Conservation (phyloP, 2,113 vertebrate genomes). For the Dissostichus mawsoni region DNA sequence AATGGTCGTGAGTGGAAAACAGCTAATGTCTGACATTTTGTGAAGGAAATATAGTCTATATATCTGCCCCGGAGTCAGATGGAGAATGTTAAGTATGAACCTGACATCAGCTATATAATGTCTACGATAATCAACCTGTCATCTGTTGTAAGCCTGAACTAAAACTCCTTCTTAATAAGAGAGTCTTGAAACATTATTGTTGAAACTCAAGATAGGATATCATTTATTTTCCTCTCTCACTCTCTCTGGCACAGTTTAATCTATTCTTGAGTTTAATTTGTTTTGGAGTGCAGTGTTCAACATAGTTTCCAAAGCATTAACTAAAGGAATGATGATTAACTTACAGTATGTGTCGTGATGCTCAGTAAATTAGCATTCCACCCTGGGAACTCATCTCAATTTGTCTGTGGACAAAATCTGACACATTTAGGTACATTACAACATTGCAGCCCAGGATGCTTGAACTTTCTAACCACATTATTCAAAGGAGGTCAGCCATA, state of each 20-base stretch:
- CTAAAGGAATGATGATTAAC: slow-evolving; percentile 41
- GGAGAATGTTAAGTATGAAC: slow-evolving; percentile 38
- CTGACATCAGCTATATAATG: slow-evolving; percentile 36
- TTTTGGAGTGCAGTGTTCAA: slow-evolving; percentile 29
- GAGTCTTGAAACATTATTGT: slow-evolving; percentile 13
- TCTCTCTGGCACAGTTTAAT: slow-evolving; percentile 7
- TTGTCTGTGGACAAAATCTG: slow-evolving; percentile 7
- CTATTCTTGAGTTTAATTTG: slow-evolving; percentile 5
- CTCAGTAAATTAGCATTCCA: slow-evolving; percentile 33
- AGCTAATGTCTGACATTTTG: slow-evolving; percentile 32
- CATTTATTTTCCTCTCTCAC: neutral
- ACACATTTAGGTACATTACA: slow-evolving; percentile 19
- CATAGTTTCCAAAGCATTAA: slow-evolving; percentile 37
- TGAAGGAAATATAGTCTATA: slow-evolving; percentile 22
- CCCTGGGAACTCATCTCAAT: slow-evolving; percentile 13
- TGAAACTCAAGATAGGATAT: slow-evolving; percentile 15
- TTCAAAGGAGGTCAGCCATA: slow-evolving; percentile 41
- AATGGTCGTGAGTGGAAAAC: slow-evolving; percentile 45
- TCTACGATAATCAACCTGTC: slow-evolving; percentile 53
- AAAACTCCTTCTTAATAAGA: slow-evolving; percentile 31
- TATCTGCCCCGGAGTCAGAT: slow-evolving; percentile 20
- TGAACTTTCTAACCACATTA: neutral
- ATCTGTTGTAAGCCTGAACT: slow-evolving; percentile 38
- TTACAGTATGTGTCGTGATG: slow-evolving; percentile 30
- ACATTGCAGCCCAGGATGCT: slow-evolving; percentile 6